Evolutionary conservation across 2,888 invertebrate genomes (phyloP).

Genomic region (Thera britannica): DNA sequence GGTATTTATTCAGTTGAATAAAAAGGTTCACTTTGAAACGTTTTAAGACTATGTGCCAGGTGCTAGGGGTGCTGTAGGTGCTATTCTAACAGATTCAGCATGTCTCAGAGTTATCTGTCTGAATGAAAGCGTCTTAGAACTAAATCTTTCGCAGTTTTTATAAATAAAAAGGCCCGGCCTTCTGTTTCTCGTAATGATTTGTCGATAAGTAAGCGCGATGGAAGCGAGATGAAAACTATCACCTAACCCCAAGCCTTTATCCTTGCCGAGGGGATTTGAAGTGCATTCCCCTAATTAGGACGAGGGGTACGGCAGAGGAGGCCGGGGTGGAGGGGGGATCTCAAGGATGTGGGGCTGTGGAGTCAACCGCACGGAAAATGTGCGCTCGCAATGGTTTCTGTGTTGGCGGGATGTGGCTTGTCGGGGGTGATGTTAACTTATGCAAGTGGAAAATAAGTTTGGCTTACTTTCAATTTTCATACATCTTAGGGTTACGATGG

Average conservation of each 20-base stretch:
- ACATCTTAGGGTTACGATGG: too few species aligned
- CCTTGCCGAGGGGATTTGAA: slow-evolving; percentile 40
- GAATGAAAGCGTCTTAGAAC: neutral
- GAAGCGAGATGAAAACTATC: slow-evolving; percentile 40
- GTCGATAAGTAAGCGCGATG: slow-evolving; percentile 34
- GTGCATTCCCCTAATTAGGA: slow-evolving; percentile 49
- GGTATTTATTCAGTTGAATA: too few species aligned
- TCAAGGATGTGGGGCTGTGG: slow-evolving; percentile 25
- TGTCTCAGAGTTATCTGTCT: too few species aligned
- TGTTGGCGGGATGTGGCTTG: slow-evolving; percentile 11
- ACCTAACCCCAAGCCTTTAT: slow-evolving; percentile 39
- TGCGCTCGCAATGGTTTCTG: slow-evolving; percentile 31
- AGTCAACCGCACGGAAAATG: slow-evolving; percentile 37
- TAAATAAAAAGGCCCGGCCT: neutral
- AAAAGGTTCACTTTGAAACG: too few species aligned
- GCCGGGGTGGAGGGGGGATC: slow-evolving; percentile 6
- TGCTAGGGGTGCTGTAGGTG: too few species aligned
- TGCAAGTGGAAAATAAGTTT: neutral
- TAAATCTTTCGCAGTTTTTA: neutral
- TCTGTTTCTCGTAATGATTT: slow-evolving; percentile 16
- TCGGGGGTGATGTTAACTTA: slow-evolving; percentile 3
- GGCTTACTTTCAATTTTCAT: neutral
- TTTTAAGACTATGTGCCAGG: too few species aligned
- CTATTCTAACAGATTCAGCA: too few species aligned
- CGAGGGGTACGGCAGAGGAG: slow-evolving; percentile 21